Conservation (phyloP, 2,888 invertebrate genomes). For the Eupithecia insigniata region DNA sequence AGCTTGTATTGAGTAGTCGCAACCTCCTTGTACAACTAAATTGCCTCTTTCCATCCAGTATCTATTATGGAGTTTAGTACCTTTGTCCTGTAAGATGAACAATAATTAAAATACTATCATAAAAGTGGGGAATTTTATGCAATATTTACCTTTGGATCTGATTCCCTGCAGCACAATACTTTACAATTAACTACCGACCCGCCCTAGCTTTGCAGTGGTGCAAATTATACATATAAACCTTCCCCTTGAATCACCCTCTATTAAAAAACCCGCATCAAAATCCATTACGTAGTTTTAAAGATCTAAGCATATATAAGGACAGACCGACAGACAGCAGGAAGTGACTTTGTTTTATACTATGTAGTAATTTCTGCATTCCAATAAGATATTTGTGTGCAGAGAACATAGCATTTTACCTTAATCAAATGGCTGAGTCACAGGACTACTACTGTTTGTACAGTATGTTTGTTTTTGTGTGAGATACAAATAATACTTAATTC, state of each 20-base stretch:
- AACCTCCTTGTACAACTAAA: conserved; percentile 88
- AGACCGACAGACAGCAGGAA: too few species aligned
- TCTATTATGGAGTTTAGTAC: conserved; percentile 86
- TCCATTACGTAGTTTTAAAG: too few species aligned
- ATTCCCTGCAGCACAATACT: not conserved
- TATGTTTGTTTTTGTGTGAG: not conserved
- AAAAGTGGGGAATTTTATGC: too few species aligned
- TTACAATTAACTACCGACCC: too few species aligned
- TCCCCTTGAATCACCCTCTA: too few species aligned
- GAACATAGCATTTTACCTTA: not conserved
- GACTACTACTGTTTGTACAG: not conserved
- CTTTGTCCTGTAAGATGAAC: conserved; percentile 82
- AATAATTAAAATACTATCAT: not conserved
- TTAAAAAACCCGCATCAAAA: too few species aligned
- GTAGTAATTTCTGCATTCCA: not conserved
- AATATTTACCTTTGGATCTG: not conserved
- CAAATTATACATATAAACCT: too few species aligned
- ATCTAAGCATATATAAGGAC: too few species aligned
- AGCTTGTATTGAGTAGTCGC: conserved; percentile 86
- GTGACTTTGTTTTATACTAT: too few species aligned
- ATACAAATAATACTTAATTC: not conserved
- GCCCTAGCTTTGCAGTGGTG: too few species aligned
- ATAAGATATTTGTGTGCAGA: not conserved
- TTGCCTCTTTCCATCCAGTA: conserved; percentile 92
- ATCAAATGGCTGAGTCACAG: not conserved